Conservation (phyloP, 2,888 invertebrate species). For the Penaeus monodon region DNA sequence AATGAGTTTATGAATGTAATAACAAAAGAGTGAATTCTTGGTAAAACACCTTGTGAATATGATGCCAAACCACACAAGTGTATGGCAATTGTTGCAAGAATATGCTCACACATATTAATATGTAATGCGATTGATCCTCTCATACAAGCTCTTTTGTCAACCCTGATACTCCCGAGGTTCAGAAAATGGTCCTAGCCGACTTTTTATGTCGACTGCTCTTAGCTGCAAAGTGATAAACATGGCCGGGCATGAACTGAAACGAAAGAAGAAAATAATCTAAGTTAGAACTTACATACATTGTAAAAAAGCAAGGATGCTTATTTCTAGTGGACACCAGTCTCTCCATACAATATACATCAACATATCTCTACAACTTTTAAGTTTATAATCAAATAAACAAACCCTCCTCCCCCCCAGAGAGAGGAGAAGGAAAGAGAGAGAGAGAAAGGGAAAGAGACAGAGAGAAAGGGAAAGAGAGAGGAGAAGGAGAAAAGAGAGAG, state of each 20-base stretch:
- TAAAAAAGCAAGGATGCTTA: background rate
- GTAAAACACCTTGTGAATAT: no score
- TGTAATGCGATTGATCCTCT: no score
- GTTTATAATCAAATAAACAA: no score
- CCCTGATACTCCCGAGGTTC: constrained; percentile 80
- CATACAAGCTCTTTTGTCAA: constrained; percentile 56
- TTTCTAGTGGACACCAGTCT: background rate
- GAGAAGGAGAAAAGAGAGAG: background rate
- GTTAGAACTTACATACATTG: background rate
- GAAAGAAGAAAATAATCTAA: constrained; percentile 54
- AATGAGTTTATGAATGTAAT: no score
- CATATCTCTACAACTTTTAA: no score
- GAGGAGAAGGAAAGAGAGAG: background rate
- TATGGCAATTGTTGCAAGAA: no score
- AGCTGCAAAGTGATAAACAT: constrained; percentile 95
- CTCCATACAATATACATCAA: no score
- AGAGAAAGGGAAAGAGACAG: background rate
- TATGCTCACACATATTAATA: no score
- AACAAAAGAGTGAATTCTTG: no score
- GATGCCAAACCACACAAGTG: no score
- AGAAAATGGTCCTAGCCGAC: constrained; percentile 86
- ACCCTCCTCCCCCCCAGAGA: no score
- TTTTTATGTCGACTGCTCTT: constrained; percentile 86
- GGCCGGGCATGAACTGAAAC: constrained; percentile 85
- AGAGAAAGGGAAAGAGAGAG: background rate